phyloP scores from a whole-genome alignment of 2,113 vertebrate species.

The Dolichallabes microphthalmus region DNA sequence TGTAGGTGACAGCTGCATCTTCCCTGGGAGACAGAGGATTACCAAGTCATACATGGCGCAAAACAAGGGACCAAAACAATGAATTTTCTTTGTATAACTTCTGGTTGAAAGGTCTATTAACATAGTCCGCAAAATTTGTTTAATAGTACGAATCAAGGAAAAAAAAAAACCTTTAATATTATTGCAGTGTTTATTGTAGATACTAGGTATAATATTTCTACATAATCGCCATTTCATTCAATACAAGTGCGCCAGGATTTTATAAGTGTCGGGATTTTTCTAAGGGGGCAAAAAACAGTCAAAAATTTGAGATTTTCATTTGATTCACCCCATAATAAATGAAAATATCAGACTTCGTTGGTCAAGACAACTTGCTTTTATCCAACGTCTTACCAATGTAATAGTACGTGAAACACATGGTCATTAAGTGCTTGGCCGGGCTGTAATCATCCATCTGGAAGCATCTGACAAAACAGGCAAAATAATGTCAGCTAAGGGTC shows the following conservation, averaged over 20 bases:
- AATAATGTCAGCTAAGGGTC: constrained; percentile 25
- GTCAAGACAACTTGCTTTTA: neutral
- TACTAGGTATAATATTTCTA: neutral
- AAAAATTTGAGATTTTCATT: neutral
- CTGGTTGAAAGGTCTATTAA: neutral
- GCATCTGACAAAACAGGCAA: constrained; percentile 73
- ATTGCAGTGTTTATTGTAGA: neutral
- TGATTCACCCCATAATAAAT: neutral
- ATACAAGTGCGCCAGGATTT: neutral
- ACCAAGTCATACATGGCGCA: neutral
- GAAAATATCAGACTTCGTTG: neutral
- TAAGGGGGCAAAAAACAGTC: too few species aligned
- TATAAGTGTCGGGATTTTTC: neutral
- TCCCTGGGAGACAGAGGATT: constrained; percentile 70
- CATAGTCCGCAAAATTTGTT: neutral
- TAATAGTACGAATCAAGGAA: neutral
- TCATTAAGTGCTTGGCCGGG: constrained; percentile 98
- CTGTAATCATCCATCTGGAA: constrained; percentile 96
- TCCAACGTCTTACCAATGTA: constrained; percentile 77
- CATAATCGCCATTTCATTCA: neutral
- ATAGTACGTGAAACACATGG: constrained; percentile 98
- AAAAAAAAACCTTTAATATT: neutral
- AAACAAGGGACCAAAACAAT: neutral
- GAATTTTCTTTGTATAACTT: neutral
- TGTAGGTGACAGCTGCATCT: constrained; percentile 71